Conservation (phyloP, 2,797 vertebrate species). For the Malurus splendens region DNA sequence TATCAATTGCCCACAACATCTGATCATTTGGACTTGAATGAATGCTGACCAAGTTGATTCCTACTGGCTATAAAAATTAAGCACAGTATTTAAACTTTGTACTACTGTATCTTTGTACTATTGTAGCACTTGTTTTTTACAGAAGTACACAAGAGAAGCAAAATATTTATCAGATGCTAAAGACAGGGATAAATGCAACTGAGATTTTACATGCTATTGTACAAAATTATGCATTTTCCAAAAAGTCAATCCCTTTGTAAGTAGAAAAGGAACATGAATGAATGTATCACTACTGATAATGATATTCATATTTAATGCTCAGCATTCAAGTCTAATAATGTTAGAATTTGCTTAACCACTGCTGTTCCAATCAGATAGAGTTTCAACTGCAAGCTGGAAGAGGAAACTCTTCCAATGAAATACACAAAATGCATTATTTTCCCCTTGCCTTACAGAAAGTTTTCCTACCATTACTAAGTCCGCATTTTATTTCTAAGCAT, state of each 20-base stretch:
- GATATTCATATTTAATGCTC: background rate
- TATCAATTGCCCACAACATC: conserved; percentile 92
- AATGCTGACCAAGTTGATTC: conserved; percentile 84
- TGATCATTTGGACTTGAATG: conserved; percentile 88
- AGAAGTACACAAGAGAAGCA: background rate
- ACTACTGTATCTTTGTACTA: background rate
- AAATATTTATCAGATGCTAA: background rate
- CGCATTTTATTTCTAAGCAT: background rate
- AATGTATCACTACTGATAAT: background rate
- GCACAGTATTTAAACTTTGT: conserved; percentile 18
- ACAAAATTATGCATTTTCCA: background rate
- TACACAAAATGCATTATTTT: background rate
- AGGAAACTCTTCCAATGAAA: background rate
- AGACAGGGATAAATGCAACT: background rate
- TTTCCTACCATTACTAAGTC: background rate
- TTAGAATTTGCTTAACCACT: background rate
- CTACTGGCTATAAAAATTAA: conserved; percentile 79
- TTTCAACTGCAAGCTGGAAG: background rate
- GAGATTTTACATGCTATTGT: background rate
- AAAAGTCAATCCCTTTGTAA: background rate
- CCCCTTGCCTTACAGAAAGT: background rate
- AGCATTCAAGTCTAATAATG: background rate
- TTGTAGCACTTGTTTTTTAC: background rate
- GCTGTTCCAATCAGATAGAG: background rate
- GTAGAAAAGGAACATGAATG: background rate